phyloP scores from a whole-genome alignment of 2,888 invertebrate genomes.

The Ypsolopha sequella region DNA sequence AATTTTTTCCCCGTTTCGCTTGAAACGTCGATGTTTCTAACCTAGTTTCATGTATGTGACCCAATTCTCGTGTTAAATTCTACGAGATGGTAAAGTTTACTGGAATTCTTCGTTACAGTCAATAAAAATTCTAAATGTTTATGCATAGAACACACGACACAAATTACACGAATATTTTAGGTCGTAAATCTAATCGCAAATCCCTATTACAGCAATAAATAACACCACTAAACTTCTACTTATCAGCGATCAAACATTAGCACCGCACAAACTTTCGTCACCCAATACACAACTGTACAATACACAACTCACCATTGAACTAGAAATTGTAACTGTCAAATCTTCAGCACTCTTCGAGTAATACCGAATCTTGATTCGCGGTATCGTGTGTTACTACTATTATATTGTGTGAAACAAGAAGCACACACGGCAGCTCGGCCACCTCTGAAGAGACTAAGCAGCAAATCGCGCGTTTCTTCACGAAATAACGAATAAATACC shows the following conservation, averaged over 20 bases:
- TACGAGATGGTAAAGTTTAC: slow-evolving; percentile 6
- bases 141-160: background rate
- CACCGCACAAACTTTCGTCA: background rate
- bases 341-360: slow-evolving; percentile 47
- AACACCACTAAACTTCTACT: too few species aligned
- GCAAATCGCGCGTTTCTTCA: slow-evolving; percentile 14
- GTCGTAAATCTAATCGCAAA: too few species aligned
- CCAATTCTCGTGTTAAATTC: slow-evolving; percentile 14
- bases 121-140: background rate
- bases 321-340: slow-evolving; percentile 35
- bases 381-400: slow-evolving; percentile 33
- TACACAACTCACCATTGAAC: slow-evolving; percentile 52
- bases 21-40: slow-evolving; percentile 28
- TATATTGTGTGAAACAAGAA: slow-evolving; percentile 18
- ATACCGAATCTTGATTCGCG: slow-evolving; percentile 50
- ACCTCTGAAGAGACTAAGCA: slow-evolving; percentile 48
- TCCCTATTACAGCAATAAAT: too few species aligned
- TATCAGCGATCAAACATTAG: background rate
- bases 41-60: slow-evolving; percentile 31
- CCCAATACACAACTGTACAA: slow-evolving; percentile 7
- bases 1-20: slow-evolving; percentile 27
- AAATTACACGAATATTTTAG: background rate
- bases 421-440: slow-evolving; percentile 28
- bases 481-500: background rate
- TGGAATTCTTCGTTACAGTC: background rate